phyloP scores from a whole-genome alignment of 2,113 vertebrate species.

The Struthidea cinerea region DNA sequence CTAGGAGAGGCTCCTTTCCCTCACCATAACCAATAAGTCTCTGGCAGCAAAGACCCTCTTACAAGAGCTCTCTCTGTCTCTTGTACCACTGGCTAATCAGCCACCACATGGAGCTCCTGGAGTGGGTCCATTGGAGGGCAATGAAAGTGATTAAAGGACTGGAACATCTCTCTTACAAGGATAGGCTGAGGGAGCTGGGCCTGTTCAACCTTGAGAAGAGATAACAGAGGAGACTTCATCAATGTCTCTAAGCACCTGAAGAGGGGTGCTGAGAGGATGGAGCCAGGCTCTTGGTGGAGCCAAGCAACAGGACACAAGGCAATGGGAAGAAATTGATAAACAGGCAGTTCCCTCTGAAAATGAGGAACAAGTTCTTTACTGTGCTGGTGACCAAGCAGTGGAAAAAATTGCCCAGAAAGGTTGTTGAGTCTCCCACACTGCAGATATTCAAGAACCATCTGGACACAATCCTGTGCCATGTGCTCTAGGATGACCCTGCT shows the following conservation, averaged over 20 bases:
- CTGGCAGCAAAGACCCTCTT: too few relatives aligned
- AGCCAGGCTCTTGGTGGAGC: neutral
- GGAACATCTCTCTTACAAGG: neutral
- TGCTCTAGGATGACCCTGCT: neutral
- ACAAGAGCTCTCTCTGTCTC: too few relatives aligned
- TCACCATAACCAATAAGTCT: too few relatives aligned
- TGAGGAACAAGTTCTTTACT: neutral
- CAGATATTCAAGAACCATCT: neutral
- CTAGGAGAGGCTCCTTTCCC: too few relatives aligned
- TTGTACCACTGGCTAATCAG: too few relatives aligned
- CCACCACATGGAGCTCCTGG: neutral
- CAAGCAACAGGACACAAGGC: neutral
- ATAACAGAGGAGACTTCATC: rapidly evolving
- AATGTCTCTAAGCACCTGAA: neutral
- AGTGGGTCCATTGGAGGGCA: neutral
- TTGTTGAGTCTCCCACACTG: neutral
- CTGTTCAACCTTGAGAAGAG: neutral
- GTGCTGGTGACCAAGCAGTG: neutral
- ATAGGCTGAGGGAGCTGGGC: rapidly evolving
- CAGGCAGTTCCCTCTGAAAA: neutral
- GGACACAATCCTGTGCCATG: neutral
- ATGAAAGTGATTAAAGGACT: neutral
- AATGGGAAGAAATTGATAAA: neutral
- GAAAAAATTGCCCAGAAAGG: neutral
- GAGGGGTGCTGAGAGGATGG: neutral